Base-by-base conservation (phyloP, 2,113 vertebrate genomes). In the Cyanoderma ruficeps region DNA sequence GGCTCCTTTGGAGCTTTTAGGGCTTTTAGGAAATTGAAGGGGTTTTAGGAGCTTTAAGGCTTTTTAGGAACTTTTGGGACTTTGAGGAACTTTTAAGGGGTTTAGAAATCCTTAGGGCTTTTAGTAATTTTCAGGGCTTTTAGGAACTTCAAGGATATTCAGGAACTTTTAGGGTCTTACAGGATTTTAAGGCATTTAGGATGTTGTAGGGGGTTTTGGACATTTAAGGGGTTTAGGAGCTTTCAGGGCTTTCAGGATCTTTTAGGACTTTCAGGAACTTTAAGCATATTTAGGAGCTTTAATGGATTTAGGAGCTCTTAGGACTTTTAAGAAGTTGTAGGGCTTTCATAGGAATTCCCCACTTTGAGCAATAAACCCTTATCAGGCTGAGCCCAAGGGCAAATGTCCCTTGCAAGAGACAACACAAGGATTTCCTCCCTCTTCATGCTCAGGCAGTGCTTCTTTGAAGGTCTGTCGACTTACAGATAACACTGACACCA, bases 381-480 rank as follows among this genome's bases (percentile, higher is more conserved):
- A 50, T 27, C 77, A 42, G 39, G 28, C 61, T 0, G 8, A 61
- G 39, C 67, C 33, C 95, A 95, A 97, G 86, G 92, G 88, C 86
- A 86, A 86, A 86, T 39, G 64, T 94, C 50, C 55, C 79, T 39
- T 6, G 21, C 28, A 49, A 70, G 68, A 78, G 90, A 86, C 89
- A 88, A 68, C 85, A 68, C 63, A 18, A 95, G 83, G 92, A 95
- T 94, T 95, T 94, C 95, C 95, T 94, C 85, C 75, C 68, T 87
- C 70, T 35, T 57, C 3, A 1, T 1, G 18, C 81, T 84, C 83
- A 24, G 47, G 8, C 57, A 69, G 39, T 0, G 6, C 20, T 46
- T 53, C 93, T 96, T 82, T 93, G 94, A 91, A 92, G 91, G 24
- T 52, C 79, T 55, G 74, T n/a, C 3, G n/a, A 44, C 0, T 67